Conservation (phyloP, 2,113 vertebrate species). For the Anolis sagrei region DNA sequence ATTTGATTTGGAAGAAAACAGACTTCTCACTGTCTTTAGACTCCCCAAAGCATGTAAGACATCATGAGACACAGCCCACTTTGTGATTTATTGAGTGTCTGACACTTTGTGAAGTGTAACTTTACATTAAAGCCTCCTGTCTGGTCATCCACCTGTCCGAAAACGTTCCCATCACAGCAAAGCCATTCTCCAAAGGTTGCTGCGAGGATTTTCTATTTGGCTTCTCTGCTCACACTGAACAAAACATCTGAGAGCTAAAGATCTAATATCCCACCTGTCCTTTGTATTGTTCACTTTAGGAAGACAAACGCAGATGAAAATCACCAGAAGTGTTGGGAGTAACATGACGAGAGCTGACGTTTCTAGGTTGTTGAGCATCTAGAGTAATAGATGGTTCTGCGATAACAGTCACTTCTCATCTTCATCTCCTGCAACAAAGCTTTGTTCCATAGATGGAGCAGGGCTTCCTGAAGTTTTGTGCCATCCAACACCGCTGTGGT, state of each 20-base stretch:
- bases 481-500: neutral
- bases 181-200: neutral
- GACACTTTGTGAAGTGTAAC: too few relatives aligned
- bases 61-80: too few relatives aligned
- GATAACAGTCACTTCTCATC: constrained; percentile 62
- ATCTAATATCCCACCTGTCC: constrained; percentile 59
- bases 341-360: constrained; percentile 49
- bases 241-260: constrained; percentile 44
- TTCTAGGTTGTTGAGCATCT: constrained; percentile 41
- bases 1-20: neutral
- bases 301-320: constrained; percentile 66
- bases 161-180: neutral
- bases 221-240: constrained; percentile 37
- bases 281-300: constrained; percentile 43
- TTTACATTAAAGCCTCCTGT: neutral
- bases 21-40: too few relatives aligned
- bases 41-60: too few relatives aligned
- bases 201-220: constrained; percentile 31
- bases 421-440: constrained; percentile 40
- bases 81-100: too few relatives aligned
- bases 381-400: constrained; percentile 24
- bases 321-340: constrained; percentile 31
- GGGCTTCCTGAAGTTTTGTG: constrained; percentile 32
- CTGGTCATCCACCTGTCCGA: neutral
- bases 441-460: constrained; percentile 1